Base-by-base conservation (phyloP, 2,797 vertebrate species). In the Labeo calbasu region DNA sequence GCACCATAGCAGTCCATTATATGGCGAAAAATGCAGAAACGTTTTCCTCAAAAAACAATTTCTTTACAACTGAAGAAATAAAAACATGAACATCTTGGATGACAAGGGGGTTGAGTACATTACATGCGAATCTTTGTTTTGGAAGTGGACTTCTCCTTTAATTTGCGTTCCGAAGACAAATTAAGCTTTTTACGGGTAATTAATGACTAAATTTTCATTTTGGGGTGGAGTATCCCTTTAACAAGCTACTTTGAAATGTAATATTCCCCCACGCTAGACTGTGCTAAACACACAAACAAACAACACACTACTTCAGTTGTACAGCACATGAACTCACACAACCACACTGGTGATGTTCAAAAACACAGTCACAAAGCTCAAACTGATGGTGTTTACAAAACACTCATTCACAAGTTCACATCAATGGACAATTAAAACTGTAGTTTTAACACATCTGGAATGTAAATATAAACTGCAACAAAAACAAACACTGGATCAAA, bases 201-300 rank as follows among this genome's bases (percentile, higher is more conserved):
- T 32, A 32, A 32, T 32, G 2, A 32, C 32, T 2, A 32, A 2
- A 32, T 4, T 32, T 32, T 32, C 32, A 32, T 32, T 32, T 32
- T 36, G 32, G 32, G 32, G 32, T 36, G 32, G 32, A 36, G 32
- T 5, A 36, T 4, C 32, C 32, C 4, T 36, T 36, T 65, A 32
- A 48, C 43, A 53, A 19, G 36, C 46, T 61, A 63, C 36, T 50
- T 36, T 73, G 43, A 50, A 28, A 72, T 5, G 25, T 63, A 50
- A 61, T 43, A n/a, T 61, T 50, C 25, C 55, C 65, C 50, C 46
- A 61, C 12, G 3, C 43, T 32, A 19, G 10, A 15, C 23, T 59
- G 40, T 25, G 21, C 51, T 69, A 66, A 25, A 77, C 63, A 83
- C 14, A 68, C 68, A 77, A 28, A 77, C 12, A 83, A 23, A 66